Base-by-base conservation (phyloP, 53 echinoderm and acorn worm genomes). In the Pentamera pediparva region DNA sequence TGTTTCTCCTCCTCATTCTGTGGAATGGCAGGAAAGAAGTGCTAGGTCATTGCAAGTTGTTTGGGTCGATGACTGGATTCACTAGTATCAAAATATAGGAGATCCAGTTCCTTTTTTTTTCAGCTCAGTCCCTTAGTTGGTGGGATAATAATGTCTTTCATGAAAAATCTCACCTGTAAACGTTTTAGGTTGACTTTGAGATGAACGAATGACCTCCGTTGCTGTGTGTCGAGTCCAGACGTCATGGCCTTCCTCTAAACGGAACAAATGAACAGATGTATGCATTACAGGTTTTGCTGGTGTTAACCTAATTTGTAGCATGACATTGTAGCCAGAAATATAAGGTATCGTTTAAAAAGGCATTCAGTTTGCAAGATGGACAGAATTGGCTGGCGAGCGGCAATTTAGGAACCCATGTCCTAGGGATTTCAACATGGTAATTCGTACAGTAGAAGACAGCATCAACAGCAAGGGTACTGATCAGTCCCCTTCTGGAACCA, bases 161-260 rank as follows among this genome's bases (percentile, higher is more conserved):
- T n/a, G 21, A 22, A 11, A 0, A 11, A 25, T 22, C 84, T 61
- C 59, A 95, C 95, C 85, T 95, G 95, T 32, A 95, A 67, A 64
- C 87, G 84, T 69, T 95, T 95, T 80, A 95, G 82, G 55, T 89
- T 95, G 47, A 95, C 80, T 59, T 90, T 87, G 3, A 95, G 58
- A 72, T 95, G 95, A 13, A 84, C 74, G 43, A 76, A 90, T 22
- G 77, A 76, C 53, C 90, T 84, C 13, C 90, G 95, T 31, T 75
- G 60, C 51, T 63, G 79, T 27, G 81, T 87, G 60, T 90, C 87
- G 24, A 95, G 32, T 33, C 82, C 79, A 9, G 90, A 79, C 59
- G 69, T 90, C 82, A 90, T 87, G 21, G 85, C 74, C 45, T 87
- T 87, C 40, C 76, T 86, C 95, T 95, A 80, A 75, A 32, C 15